Evolutionary conservation across 1,140 invertebrate genomes (phyloP), one percentile per base, ranked within the genome.

Genomic region (Pseudomyrmex concolor): DNA sequence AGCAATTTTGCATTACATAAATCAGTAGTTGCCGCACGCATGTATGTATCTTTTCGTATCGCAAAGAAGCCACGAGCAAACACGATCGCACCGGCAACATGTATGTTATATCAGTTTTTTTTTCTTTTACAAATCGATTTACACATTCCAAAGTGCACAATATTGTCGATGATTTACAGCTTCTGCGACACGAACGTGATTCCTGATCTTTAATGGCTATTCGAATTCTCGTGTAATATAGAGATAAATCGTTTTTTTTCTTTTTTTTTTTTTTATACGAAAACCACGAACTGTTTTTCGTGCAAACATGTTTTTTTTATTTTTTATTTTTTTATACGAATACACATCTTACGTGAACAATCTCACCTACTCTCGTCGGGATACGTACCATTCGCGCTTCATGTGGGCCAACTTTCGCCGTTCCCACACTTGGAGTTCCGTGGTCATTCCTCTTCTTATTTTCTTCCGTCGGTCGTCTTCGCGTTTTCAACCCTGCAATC

Each of bases 401-500:
- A 88, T 73, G 86, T 88, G 86, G 83, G 51, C 66, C 87, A 83
- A 66, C 63, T 55, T 70, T 72, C n/a, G 55, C 62, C 84, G 82
- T 89, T 89, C 87, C 87, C 87, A 89, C 87, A 89, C 86, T 89
- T 86, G 59, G n/a, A 64, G 73, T 86, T 85, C 72, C 74, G 83
- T 64, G 83, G 71, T 80, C 78, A 74, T 86, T 87, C 84, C 83
- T 86, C 70, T 86, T 85, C 86, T 87, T 73, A 83, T 51, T 86
- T 81, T 86, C 74, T 80, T 77, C 60, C 62, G 55, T 60, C 80
- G 80, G 60, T 81, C 76, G 78, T 82, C 84, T 57, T 70, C 63
- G 67, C 63, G 63, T 64, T 70, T 85, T 87, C 89, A 91, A 92
- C 91, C 92, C 92, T 92, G 88, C 92, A 93, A 92, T 93, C 90